Percentiles rank a stretch among this genome's conserved stretches.
phyloP scores from a whole-genome alignment of 1,140 invertebrate genomes.

The Cyclargus thomasi region DNA sequence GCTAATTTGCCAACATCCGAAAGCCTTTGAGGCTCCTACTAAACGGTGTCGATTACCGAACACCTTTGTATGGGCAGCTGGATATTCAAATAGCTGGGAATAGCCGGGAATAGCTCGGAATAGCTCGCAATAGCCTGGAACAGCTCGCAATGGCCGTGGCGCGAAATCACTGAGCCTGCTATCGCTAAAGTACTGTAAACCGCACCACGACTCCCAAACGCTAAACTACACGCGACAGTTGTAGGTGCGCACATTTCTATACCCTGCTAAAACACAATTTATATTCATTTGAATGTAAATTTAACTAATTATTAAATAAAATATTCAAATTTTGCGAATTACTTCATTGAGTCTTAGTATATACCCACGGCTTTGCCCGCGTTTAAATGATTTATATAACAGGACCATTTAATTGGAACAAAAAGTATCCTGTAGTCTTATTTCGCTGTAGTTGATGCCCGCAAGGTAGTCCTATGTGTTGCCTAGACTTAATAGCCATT shows the following conservation, averaged over 20 bases:
- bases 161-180: conserved; percentile 4
- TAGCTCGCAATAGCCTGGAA: neutral
- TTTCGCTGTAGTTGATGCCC: no score
- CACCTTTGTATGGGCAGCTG: neutral
- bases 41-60: neutral
- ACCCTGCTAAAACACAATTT: no score
- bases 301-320: no score
- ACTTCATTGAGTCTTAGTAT: no score
- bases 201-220: conserved; percentile 2
- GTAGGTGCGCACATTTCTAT: neutral
- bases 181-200: conserved; percentile 15
- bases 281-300: no score
- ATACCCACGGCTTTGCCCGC: no score
- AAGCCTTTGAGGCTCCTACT: neutral
- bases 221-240: neutral
- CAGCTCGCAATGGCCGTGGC: neutral
- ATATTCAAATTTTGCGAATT: no score
- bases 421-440: no score
- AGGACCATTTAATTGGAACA: no score
- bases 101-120: neutral
- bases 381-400: no score
- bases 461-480: no score
- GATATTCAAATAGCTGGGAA: conserved; percentile 3
- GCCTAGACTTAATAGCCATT: no score
- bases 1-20: neutral